Conservation (phyloP, 1,140 invertebrate genomes). For the Rhynchophorus ferrugineus region DNA sequence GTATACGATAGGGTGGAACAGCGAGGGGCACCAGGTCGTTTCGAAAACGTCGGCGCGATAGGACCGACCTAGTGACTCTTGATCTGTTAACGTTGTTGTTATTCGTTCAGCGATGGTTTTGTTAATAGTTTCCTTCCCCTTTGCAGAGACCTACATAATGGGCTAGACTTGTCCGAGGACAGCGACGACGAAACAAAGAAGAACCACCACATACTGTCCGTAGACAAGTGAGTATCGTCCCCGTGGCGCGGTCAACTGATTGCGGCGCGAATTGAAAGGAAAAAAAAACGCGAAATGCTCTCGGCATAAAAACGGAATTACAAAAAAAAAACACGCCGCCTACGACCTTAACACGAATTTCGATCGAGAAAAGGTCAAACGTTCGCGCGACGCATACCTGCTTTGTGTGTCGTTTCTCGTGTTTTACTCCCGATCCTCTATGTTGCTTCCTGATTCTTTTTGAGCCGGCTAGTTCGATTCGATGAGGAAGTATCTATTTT, state of each 20-base stretch:
- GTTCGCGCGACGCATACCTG: too few relatives aligned
- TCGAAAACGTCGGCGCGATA: too few relatives aligned
- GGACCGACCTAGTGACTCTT: too few relatives aligned
- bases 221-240: constrained; percentile 29
- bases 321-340: neutral
- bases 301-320: neutral
- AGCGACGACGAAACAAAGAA: constrained; percentile 47
- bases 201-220: constrained; percentile 24
- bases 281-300: neutral
- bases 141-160: constrained; percentile 49
- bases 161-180: constrained; percentile 53
- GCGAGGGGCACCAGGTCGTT: too few relatives aligned
- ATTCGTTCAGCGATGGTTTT: too few relatives aligned
- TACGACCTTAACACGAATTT: constrained; percentile 1
- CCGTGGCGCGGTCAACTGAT: neutral
- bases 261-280: neutral
- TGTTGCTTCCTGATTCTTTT: too few relatives aligned
- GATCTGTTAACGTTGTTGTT: too few relatives aligned
- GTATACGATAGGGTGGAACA: too few relatives aligned
- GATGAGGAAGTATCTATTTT: too few relatives aligned
- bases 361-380: neutral
- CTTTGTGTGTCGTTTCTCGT: too few relatives aligned
- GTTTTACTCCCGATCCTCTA: too few relatives aligned
- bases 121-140: constrained; percentile 1
- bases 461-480: too few relatives aligned